Base-by-base conservation (phyloP, 2,888 invertebrate genomes). In the Scaptomyza tumidula region DNA sequence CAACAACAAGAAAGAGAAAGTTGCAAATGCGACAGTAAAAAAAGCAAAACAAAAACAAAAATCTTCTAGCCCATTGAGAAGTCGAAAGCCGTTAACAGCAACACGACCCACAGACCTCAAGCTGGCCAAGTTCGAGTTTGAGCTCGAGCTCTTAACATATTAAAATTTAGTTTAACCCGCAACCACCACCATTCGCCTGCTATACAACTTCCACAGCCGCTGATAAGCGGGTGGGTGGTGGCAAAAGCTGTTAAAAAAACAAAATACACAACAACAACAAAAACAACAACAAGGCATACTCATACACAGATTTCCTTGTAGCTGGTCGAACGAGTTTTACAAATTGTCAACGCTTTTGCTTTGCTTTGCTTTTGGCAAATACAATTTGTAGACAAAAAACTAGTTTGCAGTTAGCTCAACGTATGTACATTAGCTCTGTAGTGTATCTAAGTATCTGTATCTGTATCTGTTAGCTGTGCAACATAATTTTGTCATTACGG, bases 401-500 rank as follows among this genome's bases (percentile, higher is more conserved):
- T 66, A 78, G 79, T 75, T 79, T 79, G 58, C 71, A 65, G 65
- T 54, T 48, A 66, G 33, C 33, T 33, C n/a, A 6, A 31, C 46
- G 9, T 24, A 24, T 24, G 63, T 64, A 75, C 61, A 62, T 61
- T 55, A 49, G 45, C 73, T 63, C 45, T 43, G 44, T 24, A 39
- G 55, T 50, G 19, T 59, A 76, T 73, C 56, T 70, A 65, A 69
- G 63, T 75, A 48, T 77, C 48, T 58, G 27, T 65, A 35, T 59
- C 41, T 41, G 41, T 14, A 6, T 33, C 33, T 33, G 33, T 33
- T 71, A 71, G 68, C 73, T 80, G 76, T 82, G 82, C 82, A 85
- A 85, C 85, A 85, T 80, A 84, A 86, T 84, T 86, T 85, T 86
- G 85, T 84, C 85, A 85, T 86, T 86, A 85, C 83, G 69, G 71